Percentiles rank a stretch among this genome's conserved stretches.
These are phyloP conservation scores for Cochlearius cochlearius DNA, from an alignment of 2,113 vertebrate species.

Conservation along the genomic window DNA sequence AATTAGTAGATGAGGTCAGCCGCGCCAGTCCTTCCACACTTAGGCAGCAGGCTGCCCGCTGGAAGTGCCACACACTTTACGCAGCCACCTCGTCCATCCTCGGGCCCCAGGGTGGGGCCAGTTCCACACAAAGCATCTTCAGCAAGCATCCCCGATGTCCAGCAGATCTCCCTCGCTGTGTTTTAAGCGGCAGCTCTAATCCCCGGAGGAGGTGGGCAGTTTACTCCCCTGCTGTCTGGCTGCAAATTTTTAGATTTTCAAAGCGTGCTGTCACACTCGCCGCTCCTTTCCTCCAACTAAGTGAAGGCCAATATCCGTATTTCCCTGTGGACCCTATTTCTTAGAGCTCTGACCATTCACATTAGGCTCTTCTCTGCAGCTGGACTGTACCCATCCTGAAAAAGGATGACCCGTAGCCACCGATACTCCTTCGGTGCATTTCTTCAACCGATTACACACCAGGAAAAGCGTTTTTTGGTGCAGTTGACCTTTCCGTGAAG, in stretches of 20 bases:
- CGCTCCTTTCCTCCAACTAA: not conserved
- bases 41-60: not conserved
- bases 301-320: accelerated
- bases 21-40: not conserved
- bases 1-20: not conserved
- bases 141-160: accelerated
- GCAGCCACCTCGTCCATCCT: not conserved
- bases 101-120: not conserved
- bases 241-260: not conserved
- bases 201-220: not conserved
- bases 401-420: not conserved
- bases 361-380: not conserved
- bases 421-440: not conserved
- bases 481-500: not conserved
- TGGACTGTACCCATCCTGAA: accelerated
- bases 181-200: no score
- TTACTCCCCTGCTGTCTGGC: not conserved
- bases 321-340: not conserved
- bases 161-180: accelerated
- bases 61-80: not conserved
- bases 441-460: not conserved
- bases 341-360: not conserved
- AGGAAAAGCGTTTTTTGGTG: not conserved
- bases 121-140: not conserved
- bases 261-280: not conserved